Base-by-base conservation (phyloP, 1,140 invertebrate genomes). In the Meloidogyne chitwoodi region DNA sequence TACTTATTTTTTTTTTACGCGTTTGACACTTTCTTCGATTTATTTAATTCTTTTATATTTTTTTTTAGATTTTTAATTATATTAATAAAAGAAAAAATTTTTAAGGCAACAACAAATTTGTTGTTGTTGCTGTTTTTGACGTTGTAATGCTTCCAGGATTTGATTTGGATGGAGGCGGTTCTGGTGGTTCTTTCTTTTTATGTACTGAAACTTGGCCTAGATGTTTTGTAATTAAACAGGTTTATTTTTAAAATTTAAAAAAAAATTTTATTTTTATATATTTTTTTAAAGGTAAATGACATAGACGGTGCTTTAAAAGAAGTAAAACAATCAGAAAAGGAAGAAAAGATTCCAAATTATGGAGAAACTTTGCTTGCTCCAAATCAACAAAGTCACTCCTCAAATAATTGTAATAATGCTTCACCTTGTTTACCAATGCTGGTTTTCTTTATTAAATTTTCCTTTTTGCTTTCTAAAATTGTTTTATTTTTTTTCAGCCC, bases 151-250 rank as follows among this genome's bases (percentile, higher is more conserved):
- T 56, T 56, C 48, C 19, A 8, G 56, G 56, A 61, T 73, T 73
- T 22, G 71, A 73, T n/a, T 63, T 73, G 22, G 71, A 73, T 22
- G 71, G 71, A 24, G 71, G 71, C 26, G 29, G 48, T 56, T 19
- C 19, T n/a, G 56, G 71, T 34, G 71, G 71, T 63, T 26, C 71
- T 27, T 73, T 73, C 29, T 73, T 73, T 34, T 34, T 73, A 22
- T 78, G 77, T 26, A 78, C 77, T 34, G 77, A 78, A 48, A 77
- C 75, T 24, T 78, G 79, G 44, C 77, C 77, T 31, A 44, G 77
- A 29, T 78, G 77, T 29, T 78, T 80, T 48, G 71, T 78, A 10
- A 78, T 78, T 64, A 79, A 78, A 34, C 77, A 78, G 77, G 77
- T 77, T 27, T 71, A 11, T 68, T 61, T 74, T 64, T 19, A 61